Conservation (phyloP, 2,113 vertebrate species). For the Equus przewalskii region DNA sequence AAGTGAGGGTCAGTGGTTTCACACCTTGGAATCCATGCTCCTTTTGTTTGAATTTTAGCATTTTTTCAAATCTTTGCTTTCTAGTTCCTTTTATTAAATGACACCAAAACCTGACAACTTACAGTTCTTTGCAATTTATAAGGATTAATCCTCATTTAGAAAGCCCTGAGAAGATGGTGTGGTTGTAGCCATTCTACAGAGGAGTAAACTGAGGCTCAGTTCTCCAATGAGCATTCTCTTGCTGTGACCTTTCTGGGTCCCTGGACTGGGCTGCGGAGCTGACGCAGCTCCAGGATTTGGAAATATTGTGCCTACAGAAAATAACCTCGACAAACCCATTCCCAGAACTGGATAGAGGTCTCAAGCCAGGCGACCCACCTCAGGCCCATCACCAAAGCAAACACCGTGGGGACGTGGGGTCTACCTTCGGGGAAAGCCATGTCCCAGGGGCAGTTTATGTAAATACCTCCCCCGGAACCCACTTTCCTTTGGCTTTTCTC, state of each 20-base stretch:
- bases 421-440: neutral
- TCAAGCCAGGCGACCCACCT: neutral
- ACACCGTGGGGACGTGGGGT: neutral
- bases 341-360: neutral
- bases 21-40: neutral
- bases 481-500: neutral
- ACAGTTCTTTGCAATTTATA: neutral
- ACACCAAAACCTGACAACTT: neutral
- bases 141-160: neutral
- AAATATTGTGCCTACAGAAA: neutral
- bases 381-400: neutral
- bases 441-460: neutral
- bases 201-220: neutral
- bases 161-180: neutral
- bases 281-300: neutral
- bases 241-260: neutral
- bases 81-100: neutral
- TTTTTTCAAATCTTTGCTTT: conserved; percentile 19
- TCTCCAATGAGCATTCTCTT: neutral
- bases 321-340: neutral
- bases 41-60: neutral
- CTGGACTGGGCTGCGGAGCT: neutral
- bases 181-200: neutral
- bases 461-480: neutral
- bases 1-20: neutral